Evolutionary conservation across 2,113 vertebrate species (phyloP), one percentile per base, ranked within the genome.

Genomic region (Calyptomena viridis): DNA sequence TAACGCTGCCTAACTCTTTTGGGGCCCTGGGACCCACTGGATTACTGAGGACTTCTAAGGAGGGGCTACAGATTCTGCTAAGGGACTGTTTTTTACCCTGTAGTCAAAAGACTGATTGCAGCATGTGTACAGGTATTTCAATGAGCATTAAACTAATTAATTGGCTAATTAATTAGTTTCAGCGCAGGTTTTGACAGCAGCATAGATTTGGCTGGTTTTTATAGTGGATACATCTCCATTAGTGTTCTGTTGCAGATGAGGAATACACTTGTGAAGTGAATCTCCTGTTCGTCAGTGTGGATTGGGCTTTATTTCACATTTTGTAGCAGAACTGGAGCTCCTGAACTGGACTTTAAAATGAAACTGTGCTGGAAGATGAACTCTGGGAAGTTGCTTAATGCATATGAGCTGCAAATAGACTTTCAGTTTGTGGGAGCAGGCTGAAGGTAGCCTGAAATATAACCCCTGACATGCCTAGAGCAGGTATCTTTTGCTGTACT

Each of bases 131-230:
- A 81, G 76, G 47, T 96, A 87, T 80, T 96, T 92, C 25, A 78
- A 8, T 55, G 12, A 77, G 42, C 68, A 78, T 84, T 81, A 92
- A 84, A 83, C 39, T 90, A 76, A 84, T 82, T 87, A 93, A 85
- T 76, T 93, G 63, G 35, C 72, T 73, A 73, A 93, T 90, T 76
- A 94, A 93, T 93, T 94, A 21, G 49, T 82, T 95, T 87, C 28
- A 28, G 85, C 71, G 46, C 20, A 84, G 63, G 60, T 93, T 94
- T 87, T 78, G 66, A 76, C 64, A 72, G 56, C 56, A 55, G 60
- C 12, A 4, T 59, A 60, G 67, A 60, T 56, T 28, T 1, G 5
- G 11, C n/a, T 84, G 63, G 4, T 23, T 90, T 69, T 92, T 84
- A 31, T 1, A 50, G 50, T 31, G 47, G 60, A 47, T 67, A 28